Percentiles rank a stretch among this genome's conserved stretches.
Conservation (phyloP, 2,797 vertebrate genomes). For the Typhlichthys eigenmanni region DNA sequence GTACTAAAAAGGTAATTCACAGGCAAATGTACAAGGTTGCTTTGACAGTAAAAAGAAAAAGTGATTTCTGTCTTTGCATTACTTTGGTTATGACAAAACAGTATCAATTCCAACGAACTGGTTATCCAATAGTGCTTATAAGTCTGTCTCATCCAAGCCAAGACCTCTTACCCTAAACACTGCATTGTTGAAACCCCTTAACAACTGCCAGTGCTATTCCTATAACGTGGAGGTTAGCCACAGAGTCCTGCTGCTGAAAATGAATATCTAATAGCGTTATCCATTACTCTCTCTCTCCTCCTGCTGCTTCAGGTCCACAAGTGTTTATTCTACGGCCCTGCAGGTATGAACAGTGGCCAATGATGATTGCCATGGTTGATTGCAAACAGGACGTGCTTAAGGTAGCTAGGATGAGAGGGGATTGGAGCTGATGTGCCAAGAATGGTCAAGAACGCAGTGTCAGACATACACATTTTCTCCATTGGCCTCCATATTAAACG, state of each 20-base stretch:
- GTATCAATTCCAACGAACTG: no score
- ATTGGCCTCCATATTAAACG: background rate
- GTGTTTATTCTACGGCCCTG: slow-evolving; percentile 58
- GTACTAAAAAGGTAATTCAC: no score
- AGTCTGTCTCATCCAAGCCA: slow-evolving; percentile 47
- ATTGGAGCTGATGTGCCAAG: slow-evolving; percentile 14
- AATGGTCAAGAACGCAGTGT: background rate
- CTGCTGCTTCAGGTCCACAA: slow-evolving; percentile 24
- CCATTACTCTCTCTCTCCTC: slow-evolving; percentile 51
- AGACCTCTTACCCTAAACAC: slow-evolving; percentile 59
- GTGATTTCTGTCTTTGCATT: no score
- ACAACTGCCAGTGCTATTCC: slow-evolving; percentile 59
- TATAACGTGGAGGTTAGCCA: slow-evolving; percentile 72
- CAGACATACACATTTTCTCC: background rate
- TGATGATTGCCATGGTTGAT: slow-evolving; percentile 53
- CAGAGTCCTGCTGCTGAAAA: slow-evolving; percentile 63
- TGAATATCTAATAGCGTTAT: slow-evolving; percentile 58
- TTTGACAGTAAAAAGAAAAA: no score
- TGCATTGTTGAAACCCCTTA: slow-evolving; percentile 63
- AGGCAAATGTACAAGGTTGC: no score
- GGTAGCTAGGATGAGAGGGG: slow-evolving; percentile 20
- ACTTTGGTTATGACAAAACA: no score
- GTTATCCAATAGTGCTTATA: slow-evolving; percentile 39
- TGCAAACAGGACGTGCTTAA: slow-evolving; percentile 57
- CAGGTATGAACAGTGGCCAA: slow-evolving; percentile 44